Conservation (phyloP, 53 echinoderm and acorn worm genomes). For the Paracentrotus lividus region DNA sequence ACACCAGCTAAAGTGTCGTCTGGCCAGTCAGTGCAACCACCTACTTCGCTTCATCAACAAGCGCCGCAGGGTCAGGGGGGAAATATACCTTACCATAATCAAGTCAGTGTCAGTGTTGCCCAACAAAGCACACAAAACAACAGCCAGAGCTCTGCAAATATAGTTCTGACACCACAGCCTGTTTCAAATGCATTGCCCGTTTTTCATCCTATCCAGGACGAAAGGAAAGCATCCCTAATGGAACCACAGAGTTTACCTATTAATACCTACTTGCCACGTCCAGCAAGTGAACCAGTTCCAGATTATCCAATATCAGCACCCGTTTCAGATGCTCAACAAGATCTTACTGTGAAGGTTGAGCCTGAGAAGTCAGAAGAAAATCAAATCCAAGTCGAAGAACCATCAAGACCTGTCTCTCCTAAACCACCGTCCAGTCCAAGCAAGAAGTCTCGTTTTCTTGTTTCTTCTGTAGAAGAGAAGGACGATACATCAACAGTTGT, state of each 20-base stretch:
- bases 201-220: slow-evolving; percentile 62
- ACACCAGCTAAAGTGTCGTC: slow-evolving; percentile 33
- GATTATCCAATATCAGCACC: slow-evolving; percentile 17
- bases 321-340: slow-evolving; percentile 20
- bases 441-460: slow-evolving; percentile 55
- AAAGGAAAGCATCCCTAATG: slow-evolving; percentile 59
- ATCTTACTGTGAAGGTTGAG: neutral
- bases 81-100: slow-evolving; percentile 43
- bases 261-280: slow-evolving; percentile 55
- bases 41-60: slow-evolving; percentile 21
- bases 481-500: slow-evolving; percentile 5
- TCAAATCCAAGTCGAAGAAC: slow-evolving; percentile 45
- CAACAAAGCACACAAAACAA: neutral
- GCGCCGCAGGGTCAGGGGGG: neutral
- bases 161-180: slow-evolving; percentile 50
- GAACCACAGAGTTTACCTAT: slow-evolving; percentile 52
- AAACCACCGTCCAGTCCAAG: slow-evolving; percentile 50
- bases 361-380: slow-evolving; percentile 46
- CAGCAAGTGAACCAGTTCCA: slow-evolving; percentile 67
- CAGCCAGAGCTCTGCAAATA: slow-evolving; percentile 59
- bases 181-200: slow-evolving; percentile 30
- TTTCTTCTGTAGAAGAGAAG: slow-evolving; percentile 36
- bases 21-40: slow-evolving; percentile 14
- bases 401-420: slow-evolving; percentile 33
- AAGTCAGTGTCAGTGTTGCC: slow-evolving; percentile 54